Evolutionary conservation across 2,113 vertebrate genomes (phyloP).

Genomic region (Paraplagusia blochii): DNA sequence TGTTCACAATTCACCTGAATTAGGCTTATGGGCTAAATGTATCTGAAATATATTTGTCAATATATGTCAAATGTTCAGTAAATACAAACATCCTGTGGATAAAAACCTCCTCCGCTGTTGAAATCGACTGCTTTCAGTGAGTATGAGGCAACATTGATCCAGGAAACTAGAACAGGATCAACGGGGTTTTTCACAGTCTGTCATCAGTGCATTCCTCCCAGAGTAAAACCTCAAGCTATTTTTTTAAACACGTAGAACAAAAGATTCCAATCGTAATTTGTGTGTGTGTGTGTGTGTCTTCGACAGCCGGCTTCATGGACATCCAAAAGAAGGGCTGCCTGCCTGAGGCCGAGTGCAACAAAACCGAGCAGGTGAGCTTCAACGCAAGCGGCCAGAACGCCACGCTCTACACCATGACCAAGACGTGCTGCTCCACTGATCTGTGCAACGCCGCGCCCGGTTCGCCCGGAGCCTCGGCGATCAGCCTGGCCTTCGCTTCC

Average conservation of each 20-base stretch:
- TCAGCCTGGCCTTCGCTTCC: constrained; percentile 50
- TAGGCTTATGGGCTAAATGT: too few relatives aligned
- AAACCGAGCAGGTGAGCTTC: neutral
- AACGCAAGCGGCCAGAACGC: neutral
- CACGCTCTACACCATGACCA: constrained; percentile 46
- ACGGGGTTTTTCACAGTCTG: neutral
- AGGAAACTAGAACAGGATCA: neutral
- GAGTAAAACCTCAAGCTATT: neutral
- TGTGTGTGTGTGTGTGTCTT: constrained; percentile 1
- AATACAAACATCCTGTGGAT: too few relatives aligned
- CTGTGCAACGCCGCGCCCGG: constrained; percentile 70
- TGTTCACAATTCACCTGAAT: too few relatives aligned
- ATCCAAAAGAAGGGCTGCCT: constrained; percentile 70
- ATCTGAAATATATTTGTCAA: too few relatives aligned
- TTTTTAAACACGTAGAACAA: neutral
- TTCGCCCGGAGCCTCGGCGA: constrained; percentile 6
- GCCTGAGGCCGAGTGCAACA: constrained; percentile 14
- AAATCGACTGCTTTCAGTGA: neutral
- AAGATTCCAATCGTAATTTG: neutral
- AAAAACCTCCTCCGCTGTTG: neutral
- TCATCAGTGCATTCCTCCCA: neutral
- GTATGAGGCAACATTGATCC: neutral
- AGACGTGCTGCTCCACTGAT: constrained; percentile 67
- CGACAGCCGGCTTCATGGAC: constrained; percentile 6
- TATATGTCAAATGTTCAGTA: too few relatives aligned